Evolutionary conservation across 2,113 vertebrate genomes (phyloP).

Genomic region (Chaetorhynchus papuensis): DNA sequence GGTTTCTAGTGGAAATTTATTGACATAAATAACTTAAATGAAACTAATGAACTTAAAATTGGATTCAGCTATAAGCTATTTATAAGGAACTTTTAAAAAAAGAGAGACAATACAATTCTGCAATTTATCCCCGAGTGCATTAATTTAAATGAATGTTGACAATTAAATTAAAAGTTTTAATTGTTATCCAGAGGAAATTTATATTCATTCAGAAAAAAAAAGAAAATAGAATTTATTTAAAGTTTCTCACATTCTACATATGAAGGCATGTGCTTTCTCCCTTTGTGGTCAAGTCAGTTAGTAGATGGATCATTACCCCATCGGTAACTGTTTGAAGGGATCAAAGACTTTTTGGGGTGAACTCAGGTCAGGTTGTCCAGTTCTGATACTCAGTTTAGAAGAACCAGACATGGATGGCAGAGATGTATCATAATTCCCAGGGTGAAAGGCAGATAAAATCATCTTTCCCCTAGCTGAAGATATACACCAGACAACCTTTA

Average conservation of each 20-base stretch:
- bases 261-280: neutral
- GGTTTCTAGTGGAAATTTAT: neutral
- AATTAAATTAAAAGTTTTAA: constrained; percentile 4
- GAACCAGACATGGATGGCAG: neutral
- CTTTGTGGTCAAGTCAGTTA: neutral
- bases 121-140: neutral
- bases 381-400: neutral
- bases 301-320: neutral
- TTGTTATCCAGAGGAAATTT: neutral
- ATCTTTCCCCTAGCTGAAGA: neutral
- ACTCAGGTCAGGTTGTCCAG: neutral
- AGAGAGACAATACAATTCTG: neutral
- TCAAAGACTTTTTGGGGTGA: neutral
- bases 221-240: neutral
- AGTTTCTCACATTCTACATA: neutral
- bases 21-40: constrained; percentile 28
- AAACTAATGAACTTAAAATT: neutral
- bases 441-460: neutral
- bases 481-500: rapidly evolving
- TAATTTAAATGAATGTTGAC: constrained; percentile 8
- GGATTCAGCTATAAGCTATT: neutral
- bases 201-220: neutral
- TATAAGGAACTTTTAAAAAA: neutral
- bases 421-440: neutral
- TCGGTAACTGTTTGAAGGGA: neutral